phyloP scores from a whole-genome alignment of 2,888 invertebrate genomes.

The Synergus japonicus region DNA sequence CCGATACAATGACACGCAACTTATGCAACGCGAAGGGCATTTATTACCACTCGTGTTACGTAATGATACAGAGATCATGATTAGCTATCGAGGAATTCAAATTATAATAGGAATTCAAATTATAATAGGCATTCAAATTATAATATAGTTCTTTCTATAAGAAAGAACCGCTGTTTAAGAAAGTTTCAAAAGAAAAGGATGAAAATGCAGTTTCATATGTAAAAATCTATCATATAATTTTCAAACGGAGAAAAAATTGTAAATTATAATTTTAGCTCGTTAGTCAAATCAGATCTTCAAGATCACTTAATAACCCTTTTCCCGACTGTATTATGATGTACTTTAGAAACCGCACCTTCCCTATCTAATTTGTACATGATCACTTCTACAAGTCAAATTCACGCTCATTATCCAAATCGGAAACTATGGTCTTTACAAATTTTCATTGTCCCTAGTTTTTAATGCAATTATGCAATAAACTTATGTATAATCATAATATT shows the following conservation, averaged over 20 bases:
- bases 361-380: constrained; percentile 5
- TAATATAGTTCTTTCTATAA: constrained; percentile 1
- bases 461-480: neutral
- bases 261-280: constrained; percentile 21
- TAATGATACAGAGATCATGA: neutral
- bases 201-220: neutral
- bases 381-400: constrained; percentile 7
- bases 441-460: neutral
- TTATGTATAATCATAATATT: too few species aligned
- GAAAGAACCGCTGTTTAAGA: neutral
- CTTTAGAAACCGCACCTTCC: neutral
- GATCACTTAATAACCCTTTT: constrained; percentile 31
- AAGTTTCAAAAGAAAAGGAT: neutral
- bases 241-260: neutral
- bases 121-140: too few species aligned
- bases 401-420: constrained; percentile 12
- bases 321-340: neutral
- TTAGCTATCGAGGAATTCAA: neutral
- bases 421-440: constrained; percentile 1
- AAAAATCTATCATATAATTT: neutral
- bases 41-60: neutral
- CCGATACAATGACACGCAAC: constrained; percentile 4
- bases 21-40: neutral
- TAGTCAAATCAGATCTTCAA: constrained; percentile 23
- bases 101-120: neutral